Conservation (phyloP, 2,797 vertebrate species). For the Etheostoma nigrum region DNA sequence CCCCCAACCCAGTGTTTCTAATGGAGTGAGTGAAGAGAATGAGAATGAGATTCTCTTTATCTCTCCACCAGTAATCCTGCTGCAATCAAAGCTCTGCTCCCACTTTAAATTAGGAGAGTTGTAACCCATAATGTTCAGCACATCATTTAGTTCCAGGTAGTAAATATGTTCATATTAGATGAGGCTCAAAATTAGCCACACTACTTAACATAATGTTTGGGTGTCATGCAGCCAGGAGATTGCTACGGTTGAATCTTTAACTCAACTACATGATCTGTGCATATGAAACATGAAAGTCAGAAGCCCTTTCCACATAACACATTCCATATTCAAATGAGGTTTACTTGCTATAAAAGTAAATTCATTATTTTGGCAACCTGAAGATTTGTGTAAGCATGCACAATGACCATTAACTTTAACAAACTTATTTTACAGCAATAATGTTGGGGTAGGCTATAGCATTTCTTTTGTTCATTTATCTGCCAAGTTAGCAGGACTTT, state of each 20-base stretch:
- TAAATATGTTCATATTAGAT: neutral
- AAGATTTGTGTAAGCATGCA: neutral
- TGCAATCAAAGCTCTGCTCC: slow-evolving; percentile 12
- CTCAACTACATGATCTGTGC: neutral
- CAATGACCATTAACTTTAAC: neutral
- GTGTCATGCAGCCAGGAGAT: neutral
- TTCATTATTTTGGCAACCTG: neutral
- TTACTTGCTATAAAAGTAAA: slow-evolving; percentile 4
- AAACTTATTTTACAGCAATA: neutral
- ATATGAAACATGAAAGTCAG: neutral
- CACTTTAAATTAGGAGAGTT: neutral
- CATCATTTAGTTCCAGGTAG: slow-evolving; percentile 1
- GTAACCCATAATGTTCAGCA: neutral
- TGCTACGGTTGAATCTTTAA: neutral
- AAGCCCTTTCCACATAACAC: neutral
- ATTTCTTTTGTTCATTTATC: neutral
- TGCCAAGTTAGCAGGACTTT: neutral
- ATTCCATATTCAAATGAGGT: neutral
- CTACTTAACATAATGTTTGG: neutral
- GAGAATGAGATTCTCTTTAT: no score
- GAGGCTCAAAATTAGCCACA: neutral
- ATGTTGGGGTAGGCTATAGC: neutral
- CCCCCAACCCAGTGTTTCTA: neutral
- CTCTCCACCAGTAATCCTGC: slow-evolving; percentile 21
- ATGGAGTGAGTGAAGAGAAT: slow-evolving; percentile 17